These are phyloP conservation scores for Sinohyriopsis cumingii DNA, from an alignment of 2,888 invertebrate species.

Conservation along the genomic window DNA sequence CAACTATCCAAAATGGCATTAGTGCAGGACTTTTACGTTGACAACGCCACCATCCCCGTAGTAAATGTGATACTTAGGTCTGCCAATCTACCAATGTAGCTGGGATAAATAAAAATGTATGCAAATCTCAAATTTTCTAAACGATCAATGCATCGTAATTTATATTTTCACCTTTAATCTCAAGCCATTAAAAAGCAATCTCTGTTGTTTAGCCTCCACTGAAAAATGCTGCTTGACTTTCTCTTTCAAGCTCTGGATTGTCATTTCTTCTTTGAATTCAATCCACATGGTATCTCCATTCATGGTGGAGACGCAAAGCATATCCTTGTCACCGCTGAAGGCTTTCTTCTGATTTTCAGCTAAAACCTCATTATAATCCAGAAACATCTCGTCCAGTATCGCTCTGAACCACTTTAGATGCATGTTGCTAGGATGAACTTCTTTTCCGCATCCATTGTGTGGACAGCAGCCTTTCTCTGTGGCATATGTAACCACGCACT, in stretches of 20 bases:
- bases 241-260: not conserved
- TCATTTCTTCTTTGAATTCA: not conserved
- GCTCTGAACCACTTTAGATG: conserved; percentile 2
- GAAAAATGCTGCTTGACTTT: not conserved
- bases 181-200: not conserved
- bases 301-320: not conserved
- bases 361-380: conserved; percentile 3
- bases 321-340: too few relatives aligned
- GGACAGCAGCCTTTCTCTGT: not conserved
- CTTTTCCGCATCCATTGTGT: not conserved
- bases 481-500: conserved; percentile 5
- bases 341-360: not conserved
- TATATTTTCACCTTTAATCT: conserved; percentile 4
- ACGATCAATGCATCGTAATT: not conserved
- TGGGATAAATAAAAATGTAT: too few relatives aligned
- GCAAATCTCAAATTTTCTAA: too few relatives aligned
- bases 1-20: too few relatives aligned
- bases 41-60: too few relatives aligned
- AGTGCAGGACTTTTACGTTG: too few relatives aligned
- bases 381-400: conserved; percentile 3
- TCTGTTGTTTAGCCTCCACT: not conserved
- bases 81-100: too few relatives aligned
- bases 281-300: conserved; percentile 7
- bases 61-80: too few relatives aligned
- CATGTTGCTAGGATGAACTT: not conserved